phyloP scores from a whole-genome alignment of 2,113 vertebrate species.

The Nannobrachium achirus region DNA sequence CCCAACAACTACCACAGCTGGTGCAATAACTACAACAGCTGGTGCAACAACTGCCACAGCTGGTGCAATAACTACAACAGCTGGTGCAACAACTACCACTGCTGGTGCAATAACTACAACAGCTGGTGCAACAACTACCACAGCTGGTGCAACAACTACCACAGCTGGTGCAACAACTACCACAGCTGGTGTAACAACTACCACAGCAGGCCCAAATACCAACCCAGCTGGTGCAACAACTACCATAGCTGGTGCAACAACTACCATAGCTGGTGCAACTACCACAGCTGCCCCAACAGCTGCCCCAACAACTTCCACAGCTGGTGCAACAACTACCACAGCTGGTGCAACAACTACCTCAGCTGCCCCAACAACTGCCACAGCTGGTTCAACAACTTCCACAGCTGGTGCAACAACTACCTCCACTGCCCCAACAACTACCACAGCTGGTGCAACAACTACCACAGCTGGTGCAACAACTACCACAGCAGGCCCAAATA shows the following conservation, averaged over 20 bases:
- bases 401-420: background rate
- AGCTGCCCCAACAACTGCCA: background rate
- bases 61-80: background rate
- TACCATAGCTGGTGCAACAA: background rate
- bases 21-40: background rate
- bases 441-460: no score
- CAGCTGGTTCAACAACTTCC: background rate
- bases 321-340: background rate
- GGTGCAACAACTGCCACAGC: background rate
- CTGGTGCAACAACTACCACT: background rate
- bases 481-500: background rate
- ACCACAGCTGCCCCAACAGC: background rate
- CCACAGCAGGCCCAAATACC: background rate
- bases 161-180: background rate
- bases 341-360: background rate
- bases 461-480: background rate
- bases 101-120: accelerated
- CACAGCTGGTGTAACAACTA: background rate
- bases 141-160: background rate
- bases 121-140: background rate
- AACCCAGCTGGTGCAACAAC: background rate
- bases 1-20: conserved; percentile 13
- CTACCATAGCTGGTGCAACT: background rate
- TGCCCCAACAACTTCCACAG: background rate
- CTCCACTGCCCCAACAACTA: background rate